phyloP scores from a whole-genome alignment of 2,888 invertebrate genomes.

The Drosophila mulleri region DNA sequence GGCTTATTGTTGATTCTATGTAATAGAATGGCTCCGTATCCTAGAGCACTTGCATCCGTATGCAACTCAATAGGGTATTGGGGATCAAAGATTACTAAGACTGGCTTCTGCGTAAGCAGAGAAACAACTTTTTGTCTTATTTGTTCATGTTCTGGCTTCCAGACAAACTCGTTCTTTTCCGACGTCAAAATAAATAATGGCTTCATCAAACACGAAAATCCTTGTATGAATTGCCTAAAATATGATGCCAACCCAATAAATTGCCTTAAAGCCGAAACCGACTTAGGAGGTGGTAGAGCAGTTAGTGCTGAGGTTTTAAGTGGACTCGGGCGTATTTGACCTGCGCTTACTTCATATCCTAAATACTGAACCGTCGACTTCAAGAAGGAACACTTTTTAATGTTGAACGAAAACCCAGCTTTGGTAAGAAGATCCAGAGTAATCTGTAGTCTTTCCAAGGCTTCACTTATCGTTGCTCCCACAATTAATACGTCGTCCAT shows the following conservation, averaged over 20 bases:
- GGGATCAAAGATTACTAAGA: background rate
- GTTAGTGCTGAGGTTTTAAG: background rate
- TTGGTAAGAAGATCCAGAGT: too few species aligned
- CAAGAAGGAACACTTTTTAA: background rate
- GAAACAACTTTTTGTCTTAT: background rate
- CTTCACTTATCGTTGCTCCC: too few species aligned
- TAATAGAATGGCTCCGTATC: background rate
- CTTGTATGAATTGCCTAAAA: background rate
- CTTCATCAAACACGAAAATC: background rate
- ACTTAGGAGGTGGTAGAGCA: background rate
- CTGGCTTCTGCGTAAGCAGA: background rate
- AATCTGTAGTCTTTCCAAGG: too few species aligned
- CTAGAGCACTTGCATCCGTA: background rate
- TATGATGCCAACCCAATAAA: background rate
- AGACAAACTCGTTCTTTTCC: background rate
- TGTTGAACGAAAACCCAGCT: too few species aligned
- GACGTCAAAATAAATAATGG: background rate
- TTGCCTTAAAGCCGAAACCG: background rate
- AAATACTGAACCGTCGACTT: background rate
- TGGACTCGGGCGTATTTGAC: background rate
- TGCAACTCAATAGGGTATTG: background rate
- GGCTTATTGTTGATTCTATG: background rate
- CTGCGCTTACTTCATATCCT: background rate
- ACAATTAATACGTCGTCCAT: too few species aligned
- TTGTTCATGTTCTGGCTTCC: slow-evolving; percentile 1